A percentile compares a stretch with the other conserved stretches of the same genome.
Conservation (phyloP, 2,797 vertebrate genomes). For the Coreius guichenoti region DNA sequence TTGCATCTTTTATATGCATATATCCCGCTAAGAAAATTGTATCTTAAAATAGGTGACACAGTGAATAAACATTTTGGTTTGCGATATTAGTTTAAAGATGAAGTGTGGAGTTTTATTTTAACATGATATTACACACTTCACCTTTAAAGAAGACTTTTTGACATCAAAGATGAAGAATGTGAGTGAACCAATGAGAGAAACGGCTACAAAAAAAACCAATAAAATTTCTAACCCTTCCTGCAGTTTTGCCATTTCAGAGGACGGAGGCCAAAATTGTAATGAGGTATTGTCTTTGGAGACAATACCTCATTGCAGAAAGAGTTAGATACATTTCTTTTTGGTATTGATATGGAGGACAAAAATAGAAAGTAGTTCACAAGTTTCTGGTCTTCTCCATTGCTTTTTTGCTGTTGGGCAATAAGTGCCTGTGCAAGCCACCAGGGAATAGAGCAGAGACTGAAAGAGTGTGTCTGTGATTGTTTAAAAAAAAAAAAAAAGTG, state of each 20-base stretch:
- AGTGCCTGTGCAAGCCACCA: constrained; percentile 43
- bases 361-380: constrained; percentile 38
- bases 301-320: too few relatives aligned
- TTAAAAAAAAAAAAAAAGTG: constrained; percentile 58
- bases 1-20: background rate
- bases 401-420: constrained; percentile 33
- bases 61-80: constrained; percentile 1
- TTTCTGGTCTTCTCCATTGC: constrained; percentile 27
- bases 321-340: background rate
- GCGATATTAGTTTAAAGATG: constrained; percentile 2
- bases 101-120: background rate
- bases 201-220: too few relatives aligned
- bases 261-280: background rate
- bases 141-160: background rate
- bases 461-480: constrained; percentile 59
- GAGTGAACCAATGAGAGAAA: background rate
- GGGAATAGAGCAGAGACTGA: constrained; percentile 24
- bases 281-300: constrained; percentile 20
- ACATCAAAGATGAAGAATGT: background rate
- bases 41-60: background rate
- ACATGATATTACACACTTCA: background rate
- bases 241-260: constrained; percentile 20
- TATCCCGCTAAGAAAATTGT: background rate
- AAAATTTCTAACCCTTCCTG: background rate
- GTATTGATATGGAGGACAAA: background rate